Percentiles rank a stretch among this genome's conserved stretches.
phyloP scores from a whole-genome alignment of 2,797 vertebrate genomes.

The Muscicapa striata region DNA sequence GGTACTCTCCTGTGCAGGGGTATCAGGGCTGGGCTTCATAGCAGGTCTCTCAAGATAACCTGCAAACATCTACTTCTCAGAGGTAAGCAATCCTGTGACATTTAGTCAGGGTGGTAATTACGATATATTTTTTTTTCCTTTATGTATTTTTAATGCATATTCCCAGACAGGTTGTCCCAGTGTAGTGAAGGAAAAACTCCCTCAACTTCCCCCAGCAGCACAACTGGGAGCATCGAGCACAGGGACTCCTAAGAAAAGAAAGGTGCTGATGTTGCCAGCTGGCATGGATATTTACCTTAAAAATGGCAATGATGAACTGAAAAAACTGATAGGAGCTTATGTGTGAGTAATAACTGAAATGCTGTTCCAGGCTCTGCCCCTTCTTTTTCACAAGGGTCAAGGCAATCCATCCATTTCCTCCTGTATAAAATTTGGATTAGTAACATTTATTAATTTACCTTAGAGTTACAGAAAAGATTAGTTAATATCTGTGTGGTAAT shows the following conservation, averaged over 20 bases:
- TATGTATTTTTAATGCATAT: background rate
- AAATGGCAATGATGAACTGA: background rate
- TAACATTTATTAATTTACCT: constrained; percentile 51
- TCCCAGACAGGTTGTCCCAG: background rate
- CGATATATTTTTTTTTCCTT: fast-evolving
- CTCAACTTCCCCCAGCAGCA: background rate
- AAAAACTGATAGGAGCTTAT: background rate
- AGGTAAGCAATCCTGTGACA: background rate
- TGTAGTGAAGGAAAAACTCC: background rate
- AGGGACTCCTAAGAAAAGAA: background rate
- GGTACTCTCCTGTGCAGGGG: background rate
- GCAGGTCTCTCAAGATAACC: background rate
- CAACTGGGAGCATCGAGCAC: fast-evolving
- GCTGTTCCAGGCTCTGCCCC: background rate
- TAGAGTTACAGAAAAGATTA: constrained; percentile 44
- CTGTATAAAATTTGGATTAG: constrained; percentile 6
- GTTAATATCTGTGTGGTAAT: constrained; percentile 31
- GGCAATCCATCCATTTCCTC: constrained; percentile 6
- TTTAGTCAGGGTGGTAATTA: background rate
- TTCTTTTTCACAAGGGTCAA: constrained; percentile 9
- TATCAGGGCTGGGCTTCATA: background rate
- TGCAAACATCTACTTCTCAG: background rate
- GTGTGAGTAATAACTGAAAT: background rate
- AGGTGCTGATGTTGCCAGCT: background rate
- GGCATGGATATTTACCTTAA: background rate